phyloP scores from a whole-genome alignment of 2,888 invertebrate species.

The Nemapogon koenigi region DNA sequence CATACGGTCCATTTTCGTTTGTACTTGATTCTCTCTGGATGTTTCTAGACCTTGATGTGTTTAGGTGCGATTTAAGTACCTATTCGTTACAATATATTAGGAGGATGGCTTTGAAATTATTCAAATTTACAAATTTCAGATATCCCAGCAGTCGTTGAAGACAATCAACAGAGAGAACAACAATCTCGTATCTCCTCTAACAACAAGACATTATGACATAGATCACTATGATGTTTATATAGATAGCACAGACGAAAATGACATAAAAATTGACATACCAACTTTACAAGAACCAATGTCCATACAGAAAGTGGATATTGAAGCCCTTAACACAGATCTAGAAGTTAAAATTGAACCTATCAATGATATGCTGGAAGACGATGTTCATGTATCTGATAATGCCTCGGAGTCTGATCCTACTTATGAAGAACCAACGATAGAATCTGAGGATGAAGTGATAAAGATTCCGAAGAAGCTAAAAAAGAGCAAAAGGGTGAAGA shows the following conservation, averaged over 20 bases:
- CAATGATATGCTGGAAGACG: conserved; percentile 13
- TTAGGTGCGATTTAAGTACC: too few species aligned
- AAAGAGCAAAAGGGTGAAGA: conserved; percentile 15
- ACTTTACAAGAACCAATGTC: conserved; percentile 1
- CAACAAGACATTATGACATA: conserved; percentile 17
- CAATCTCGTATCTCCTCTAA: conserved; percentile 22
- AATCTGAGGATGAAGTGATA: conserved; percentile 18
- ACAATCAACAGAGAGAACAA: conserved; percentile 28
- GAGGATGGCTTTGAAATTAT: too few species aligned
- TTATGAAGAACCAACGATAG: conserved; percentile 17
- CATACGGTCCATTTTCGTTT: too few species aligned
- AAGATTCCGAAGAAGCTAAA: conserved; percentile 17
- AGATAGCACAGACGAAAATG: conserved; percentile 20
- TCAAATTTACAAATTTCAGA: conserved; percentile 29
- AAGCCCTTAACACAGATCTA: not conserved
- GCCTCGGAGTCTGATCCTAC: conserved; percentile 16
- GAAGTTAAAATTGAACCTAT: not conserved
- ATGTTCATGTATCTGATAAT: conserved; percentile 17
- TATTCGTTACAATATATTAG: too few species aligned
- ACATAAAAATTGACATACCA: conserved; percentile 17
- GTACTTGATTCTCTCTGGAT: too few species aligned
- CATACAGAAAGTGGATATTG: conserved; percentile 9
- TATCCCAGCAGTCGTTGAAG: conserved; percentile 29
- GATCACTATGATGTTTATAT: conserved; percentile 24
- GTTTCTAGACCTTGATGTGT: too few species aligned